Percentiles rank a stretch among this genome's conserved stretches.
phyloP scores from a whole-genome alignment of 2,113 vertebrate species.

The Sula dactylatra region DNA sequence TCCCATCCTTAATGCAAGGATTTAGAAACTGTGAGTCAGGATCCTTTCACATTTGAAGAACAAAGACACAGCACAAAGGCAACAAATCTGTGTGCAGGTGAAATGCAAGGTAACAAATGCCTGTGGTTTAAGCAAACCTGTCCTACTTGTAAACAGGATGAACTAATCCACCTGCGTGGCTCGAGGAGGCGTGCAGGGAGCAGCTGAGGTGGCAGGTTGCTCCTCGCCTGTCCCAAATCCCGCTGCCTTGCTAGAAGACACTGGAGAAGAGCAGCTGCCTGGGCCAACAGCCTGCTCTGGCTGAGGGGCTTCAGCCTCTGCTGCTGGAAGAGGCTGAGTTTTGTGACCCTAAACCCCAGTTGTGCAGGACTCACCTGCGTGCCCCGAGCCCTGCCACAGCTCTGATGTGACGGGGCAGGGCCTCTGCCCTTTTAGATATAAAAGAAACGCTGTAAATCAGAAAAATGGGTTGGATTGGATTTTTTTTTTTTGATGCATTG shows the following conservation, averaged over 20 bases:
- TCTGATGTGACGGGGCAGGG: rapidly evolving
- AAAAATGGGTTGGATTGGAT: neutral
- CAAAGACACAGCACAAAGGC: neutral
- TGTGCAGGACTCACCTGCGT: too few relatives aligned
- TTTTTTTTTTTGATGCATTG: too few relatives aligned
- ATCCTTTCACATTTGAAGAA: rapidly evolving
- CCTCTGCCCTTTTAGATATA: neutral
- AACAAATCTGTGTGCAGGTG: neutral
- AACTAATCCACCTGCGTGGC: rapidly evolving
- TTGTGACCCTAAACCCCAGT: rapidly evolving
- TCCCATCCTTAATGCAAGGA: rapidly evolving
- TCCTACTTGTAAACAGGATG: rapidly evolving
- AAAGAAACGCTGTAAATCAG: neutral
- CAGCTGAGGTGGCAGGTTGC: rapidly evolving
- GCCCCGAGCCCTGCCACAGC: too few relatives aligned
- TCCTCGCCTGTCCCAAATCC: neutral
- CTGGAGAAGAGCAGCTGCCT: neutral
- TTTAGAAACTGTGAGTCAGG: neutral
- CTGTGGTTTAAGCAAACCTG: neutral
- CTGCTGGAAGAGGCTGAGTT: neutral
- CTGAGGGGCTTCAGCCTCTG: rapidly evolving
- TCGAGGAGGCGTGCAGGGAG: neutral
- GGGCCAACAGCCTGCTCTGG: rapidly evolving
- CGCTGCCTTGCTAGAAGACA: rapidly evolving
- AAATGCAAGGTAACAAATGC: rapidly evolving